Percentiles rank a stretch among this genome's conserved stretches.
phyloP scores from a whole-genome alignment of 2,113 vertebrate species.

The Psilopogon haemacephalus region DNA sequence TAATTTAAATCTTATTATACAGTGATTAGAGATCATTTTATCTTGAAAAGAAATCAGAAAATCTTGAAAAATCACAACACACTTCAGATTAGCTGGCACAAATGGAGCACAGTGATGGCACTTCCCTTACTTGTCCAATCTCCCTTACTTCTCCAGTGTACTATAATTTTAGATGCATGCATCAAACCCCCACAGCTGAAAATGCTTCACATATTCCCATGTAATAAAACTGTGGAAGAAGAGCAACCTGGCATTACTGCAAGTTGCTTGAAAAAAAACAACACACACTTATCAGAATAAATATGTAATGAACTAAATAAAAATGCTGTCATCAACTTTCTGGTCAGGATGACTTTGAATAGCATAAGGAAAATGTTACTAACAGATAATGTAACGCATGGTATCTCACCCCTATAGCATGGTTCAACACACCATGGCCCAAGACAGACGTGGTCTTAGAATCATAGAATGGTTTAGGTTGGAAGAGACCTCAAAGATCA shows the following conservation, averaged over 20 bases:
- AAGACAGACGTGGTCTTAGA: background rate
- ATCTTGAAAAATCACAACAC: background rate
- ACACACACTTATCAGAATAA: too few species aligned
- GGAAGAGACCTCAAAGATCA: too few species aligned
- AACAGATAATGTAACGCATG: background rate
- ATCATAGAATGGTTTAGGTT: too few species aligned
- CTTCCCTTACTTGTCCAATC: background rate
- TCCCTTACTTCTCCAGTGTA: background rate
- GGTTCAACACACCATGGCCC: background rate
- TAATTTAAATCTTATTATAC: background rate
- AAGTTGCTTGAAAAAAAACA: background rate
- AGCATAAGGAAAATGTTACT: background rate
- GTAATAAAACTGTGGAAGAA: background rate
- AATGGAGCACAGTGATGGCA: background rate
- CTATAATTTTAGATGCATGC: background rate
- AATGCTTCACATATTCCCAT: background rate
- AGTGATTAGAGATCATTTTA: background rate
- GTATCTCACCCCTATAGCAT: background rate
- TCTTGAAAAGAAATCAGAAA: background rate
- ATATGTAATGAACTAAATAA: background rate
- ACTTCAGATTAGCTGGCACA: background rate
- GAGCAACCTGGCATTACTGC: background rate
- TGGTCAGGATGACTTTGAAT: background rate
- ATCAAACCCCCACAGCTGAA: background rate
- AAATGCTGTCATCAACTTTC: background rate